phyloP scores from a whole-genome alignment of 2,797 vertebrate genomes.

The Ciconia nigra region DNA sequence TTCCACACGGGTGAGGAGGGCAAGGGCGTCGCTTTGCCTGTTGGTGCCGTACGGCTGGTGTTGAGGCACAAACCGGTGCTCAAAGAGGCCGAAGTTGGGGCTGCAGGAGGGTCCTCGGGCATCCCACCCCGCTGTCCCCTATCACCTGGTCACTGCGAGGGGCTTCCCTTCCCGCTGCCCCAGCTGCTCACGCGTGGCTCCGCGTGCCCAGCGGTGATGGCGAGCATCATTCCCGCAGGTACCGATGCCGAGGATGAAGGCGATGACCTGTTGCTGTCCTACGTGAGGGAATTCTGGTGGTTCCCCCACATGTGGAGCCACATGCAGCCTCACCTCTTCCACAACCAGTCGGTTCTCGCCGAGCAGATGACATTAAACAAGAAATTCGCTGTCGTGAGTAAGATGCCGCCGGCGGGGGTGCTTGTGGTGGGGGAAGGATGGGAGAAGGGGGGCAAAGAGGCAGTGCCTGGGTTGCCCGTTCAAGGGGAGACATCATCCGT shows the following conservation, averaged over 20 bases:
- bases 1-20: conserved; percentile 90
- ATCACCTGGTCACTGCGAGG: background rate
- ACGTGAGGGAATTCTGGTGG: conserved; percentile 97
- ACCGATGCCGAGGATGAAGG: conserved; percentile 95
- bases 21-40: fast-evolving
- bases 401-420: background rate
- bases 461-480: background rate
- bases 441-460: background rate
- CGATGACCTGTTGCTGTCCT: conserved; percentile 93
- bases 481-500: background rate
- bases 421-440: background rate
- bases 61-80: background rate
- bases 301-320: conserved; percentile 99
- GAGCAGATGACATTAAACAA: conserved; percentile 99
- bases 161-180: background rate
- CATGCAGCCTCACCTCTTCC: conserved; percentile 98
- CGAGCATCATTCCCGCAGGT: conserved; percentile 68
- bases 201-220: fast-evolving
- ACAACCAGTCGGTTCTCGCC: conserved; percentile 95
- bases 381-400: conserved; percentile 96
- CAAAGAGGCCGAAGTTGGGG: fast-evolving
- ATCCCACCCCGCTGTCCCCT: background rate
- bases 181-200: fast-evolving
- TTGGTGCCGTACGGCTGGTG: background rate
- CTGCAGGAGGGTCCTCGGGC: background rate